These are phyloP conservation scores for Microcebus griseorufus DNA, from an alignment of 2,113 vertebrate genomes.

Conservation along the genomic window DNA sequence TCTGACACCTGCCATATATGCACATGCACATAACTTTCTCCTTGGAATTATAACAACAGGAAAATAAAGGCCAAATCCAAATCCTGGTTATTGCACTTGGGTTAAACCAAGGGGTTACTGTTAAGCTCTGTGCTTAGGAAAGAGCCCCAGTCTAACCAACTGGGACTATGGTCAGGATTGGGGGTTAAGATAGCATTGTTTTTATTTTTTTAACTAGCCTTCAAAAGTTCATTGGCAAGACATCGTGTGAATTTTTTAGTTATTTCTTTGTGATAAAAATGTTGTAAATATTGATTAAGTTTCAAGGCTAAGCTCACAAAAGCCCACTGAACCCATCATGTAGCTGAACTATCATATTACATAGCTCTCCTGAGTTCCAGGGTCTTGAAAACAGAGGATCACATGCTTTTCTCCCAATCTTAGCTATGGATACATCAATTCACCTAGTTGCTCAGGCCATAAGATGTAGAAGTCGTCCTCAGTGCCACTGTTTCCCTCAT, in stretches of 20 bases:
- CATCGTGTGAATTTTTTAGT: not conserved
- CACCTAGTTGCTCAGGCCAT: not conserved
- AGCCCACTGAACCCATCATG: not conserved
- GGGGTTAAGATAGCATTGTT: not conserved
- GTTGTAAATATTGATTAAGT: not conserved
- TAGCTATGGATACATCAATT: not conserved
- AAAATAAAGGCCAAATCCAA: not conserved
- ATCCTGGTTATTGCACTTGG: not conserved
- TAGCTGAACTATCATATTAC: not conserved
- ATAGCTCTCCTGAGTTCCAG: not conserved
- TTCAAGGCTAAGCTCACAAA: not conserved
- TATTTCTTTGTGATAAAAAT: not conserved
- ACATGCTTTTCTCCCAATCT: not conserved
- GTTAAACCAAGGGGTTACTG: not conserved
- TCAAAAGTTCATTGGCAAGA: not conserved
- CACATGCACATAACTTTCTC: not conserved
- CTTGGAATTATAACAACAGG: not conserved
- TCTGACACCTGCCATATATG: rapidly evolving
- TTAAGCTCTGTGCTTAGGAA: not conserved
- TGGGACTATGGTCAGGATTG: not conserved
- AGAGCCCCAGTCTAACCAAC: not conserved
- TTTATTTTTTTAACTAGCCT: not conserved
- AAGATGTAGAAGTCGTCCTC: not conserved
- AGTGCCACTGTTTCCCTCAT: not conserved
- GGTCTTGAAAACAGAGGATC: not conserved